phyloP scores from a whole-genome alignment of 2,797 vertebrate species.

The Etheostoma nigrum region DNA sequence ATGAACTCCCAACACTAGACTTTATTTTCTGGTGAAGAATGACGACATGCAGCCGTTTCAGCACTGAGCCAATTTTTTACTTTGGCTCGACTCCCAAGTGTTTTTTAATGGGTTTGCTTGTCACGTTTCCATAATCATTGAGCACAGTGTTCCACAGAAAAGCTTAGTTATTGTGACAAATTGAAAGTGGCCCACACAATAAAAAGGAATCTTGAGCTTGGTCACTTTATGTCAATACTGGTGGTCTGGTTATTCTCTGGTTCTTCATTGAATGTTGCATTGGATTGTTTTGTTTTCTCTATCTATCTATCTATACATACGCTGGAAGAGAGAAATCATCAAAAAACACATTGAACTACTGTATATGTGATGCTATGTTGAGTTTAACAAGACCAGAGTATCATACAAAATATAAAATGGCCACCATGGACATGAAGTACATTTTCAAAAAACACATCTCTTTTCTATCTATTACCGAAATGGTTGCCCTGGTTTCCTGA shows the following conservation, averaged over 20 bases:
- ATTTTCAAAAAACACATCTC: constrained; percentile 3
- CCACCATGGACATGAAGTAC: neutral
- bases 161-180: constrained; percentile 12
- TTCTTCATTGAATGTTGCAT: neutral
- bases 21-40: constrained; percentile 5
- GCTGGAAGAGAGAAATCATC: no score
- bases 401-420: constrained; percentile 1
- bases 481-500: constrained; percentile 1
- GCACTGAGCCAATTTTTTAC: neutral
- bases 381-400: neutral
- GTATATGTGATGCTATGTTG: neutral
- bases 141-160: neutral
- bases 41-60: neutral
- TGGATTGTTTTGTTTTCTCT: no score
- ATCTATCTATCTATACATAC: no score
- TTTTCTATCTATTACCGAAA: neutral
- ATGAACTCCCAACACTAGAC: constrained; percentile 13
- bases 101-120: constrained; percentile 28
- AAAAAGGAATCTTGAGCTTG: neutral
- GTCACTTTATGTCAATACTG: constrained; percentile 1
- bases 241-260: constrained; percentile 6
- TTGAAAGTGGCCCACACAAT: constrained; percentile 10
- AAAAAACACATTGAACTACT: neutral
- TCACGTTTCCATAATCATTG: constrained; percentile 29
- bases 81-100: constrained; percentile 16